Evolutionary conservation across 2,888 invertebrate species (phyloP).

Genomic region (Leucophenga montana): DNA sequence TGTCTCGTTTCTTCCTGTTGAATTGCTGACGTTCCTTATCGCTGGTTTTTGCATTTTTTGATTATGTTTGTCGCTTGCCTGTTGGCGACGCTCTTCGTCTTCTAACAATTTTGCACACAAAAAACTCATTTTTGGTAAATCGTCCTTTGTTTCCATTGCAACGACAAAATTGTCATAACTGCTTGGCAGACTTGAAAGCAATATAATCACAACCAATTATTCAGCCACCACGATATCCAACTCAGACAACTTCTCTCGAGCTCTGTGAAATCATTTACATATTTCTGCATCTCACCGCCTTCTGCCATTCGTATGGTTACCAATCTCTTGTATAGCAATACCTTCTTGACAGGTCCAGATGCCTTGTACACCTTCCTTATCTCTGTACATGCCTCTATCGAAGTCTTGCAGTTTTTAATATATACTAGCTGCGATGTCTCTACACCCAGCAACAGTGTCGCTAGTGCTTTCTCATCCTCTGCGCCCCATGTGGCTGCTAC

Average conservation of each 20-base stretch:
- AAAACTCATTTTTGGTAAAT: slow-evolving; percentile 2
- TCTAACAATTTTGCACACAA: slow-evolving; percentile 1
- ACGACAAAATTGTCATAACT: slow-evolving; percentile 25
- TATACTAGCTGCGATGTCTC: slow-evolving; percentile 2
- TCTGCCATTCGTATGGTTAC: slow-evolving; percentile 5
- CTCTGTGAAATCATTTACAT: slow-evolving; percentile 21
- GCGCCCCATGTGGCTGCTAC: not conserved
- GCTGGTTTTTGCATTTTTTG: not conserved
- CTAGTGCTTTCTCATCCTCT: not conserved
- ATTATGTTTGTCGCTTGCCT: too few species aligned
- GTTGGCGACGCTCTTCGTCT: too few species aligned
- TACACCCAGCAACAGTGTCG: too few species aligned
- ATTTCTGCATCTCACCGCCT: slow-evolving; percentile 5
- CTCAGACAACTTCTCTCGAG: slow-evolving; percentile 23
- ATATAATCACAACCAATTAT: slow-evolving; percentile 31
- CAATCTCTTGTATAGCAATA: slow-evolving; percentile 31
- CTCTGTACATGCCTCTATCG: slow-evolving; percentile 30
- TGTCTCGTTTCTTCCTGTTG: too few species aligned
- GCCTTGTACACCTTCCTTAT: slow-evolving; percentile 31
- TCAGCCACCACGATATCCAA: slow-evolving; percentile 20
- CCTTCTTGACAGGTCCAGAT: slow-evolving; percentile 35
- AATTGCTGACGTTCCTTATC: too few species aligned
- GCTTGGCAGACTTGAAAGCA: slow-evolving; percentile 30
- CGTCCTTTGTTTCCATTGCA: slow-evolving; percentile 37
- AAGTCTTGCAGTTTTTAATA: slow-evolving; percentile 30